Evolutionary conservation across 1,140 invertebrate genomes (phyloP).

Genomic region (Cataglyphis hispanica): DNA sequence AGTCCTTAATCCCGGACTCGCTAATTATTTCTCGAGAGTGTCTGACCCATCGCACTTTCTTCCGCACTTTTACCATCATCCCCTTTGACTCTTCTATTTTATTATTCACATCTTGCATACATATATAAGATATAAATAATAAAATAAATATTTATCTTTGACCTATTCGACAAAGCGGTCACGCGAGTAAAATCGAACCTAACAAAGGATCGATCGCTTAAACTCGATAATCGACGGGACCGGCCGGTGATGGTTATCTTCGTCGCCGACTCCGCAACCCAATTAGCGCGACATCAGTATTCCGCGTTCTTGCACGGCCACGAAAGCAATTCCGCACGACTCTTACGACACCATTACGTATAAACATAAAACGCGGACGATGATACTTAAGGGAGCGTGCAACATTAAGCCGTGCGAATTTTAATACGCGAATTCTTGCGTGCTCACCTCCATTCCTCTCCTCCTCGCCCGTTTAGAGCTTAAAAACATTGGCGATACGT

Average conservation of each 20-base stretch:
- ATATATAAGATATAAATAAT: too few relatives aligned
- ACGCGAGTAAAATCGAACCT: neutral
- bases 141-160: too few relatives aligned
- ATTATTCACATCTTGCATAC: too few relatives aligned
- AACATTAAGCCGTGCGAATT: conserved; percentile 65
- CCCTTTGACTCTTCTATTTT: too few relatives aligned
- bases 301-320: conserved; percentile 60
- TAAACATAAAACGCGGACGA: conserved; percentile 27
- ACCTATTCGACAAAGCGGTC: conserved; percentile 18
- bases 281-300: conserved; percentile 67
- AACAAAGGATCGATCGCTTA: conserved; percentile 38
- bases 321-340: conserved; percentile 44
- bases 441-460: neutral
- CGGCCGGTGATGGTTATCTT: conserved; percentile 45
- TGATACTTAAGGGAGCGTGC: conserved; percentile 62
- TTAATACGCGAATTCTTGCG: conserved; percentile 3
- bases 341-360: neutral
- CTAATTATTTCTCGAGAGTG: conserved; percentile 56
- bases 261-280: conserved; percentile 45
- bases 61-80: neutral
- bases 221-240: conserved; percentile 52
- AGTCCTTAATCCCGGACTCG: conserved; percentile 16
- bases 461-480: conserved; percentile 14
- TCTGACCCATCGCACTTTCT: neutral
- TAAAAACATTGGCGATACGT: conserved; percentile 65